A percentile compares a stretch with the other conserved stretches of the same genome.
Evolutionary conservation across 1,140 invertebrate species (phyloP).

Genomic region (Hyposmocoma kahamanoa): DNA sequence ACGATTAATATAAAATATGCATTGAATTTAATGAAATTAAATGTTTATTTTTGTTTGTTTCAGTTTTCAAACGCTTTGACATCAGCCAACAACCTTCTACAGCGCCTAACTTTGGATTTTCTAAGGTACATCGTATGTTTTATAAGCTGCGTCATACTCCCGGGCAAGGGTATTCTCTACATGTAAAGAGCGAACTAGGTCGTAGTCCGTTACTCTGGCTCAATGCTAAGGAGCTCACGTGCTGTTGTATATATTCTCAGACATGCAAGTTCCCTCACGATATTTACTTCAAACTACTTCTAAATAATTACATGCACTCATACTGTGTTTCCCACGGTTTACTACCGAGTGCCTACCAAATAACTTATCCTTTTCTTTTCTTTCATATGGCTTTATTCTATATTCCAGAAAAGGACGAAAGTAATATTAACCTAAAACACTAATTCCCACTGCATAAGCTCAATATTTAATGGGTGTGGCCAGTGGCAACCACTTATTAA

Average conservation of each 20-base stretch:
- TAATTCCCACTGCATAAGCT: slow-evolving; percentile 26
- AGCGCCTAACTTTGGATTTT: slow-evolving; percentile 94
- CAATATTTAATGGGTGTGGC: slow-evolving; percentile 48
- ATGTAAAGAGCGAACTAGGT: too few relatives aligned
- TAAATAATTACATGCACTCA: too few relatives aligned
- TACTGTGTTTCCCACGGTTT: slow-evolving; percentile 16
- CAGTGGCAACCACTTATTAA: slow-evolving; percentile 46
- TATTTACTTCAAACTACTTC: too few relatives aligned
- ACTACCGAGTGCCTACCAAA: too few relatives aligned
- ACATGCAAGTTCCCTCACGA: too few relatives aligned
- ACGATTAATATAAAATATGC: too few relatives aligned
- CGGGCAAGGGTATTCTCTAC: too few relatives aligned
- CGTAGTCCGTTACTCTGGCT: too few relatives aligned
- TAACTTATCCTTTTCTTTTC: slow-evolving; percentile 20
- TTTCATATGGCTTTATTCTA: too few relatives aligned
- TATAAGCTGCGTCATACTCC: too few relatives aligned
- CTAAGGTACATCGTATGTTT: slow-evolving; percentile 86
- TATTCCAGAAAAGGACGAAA: background rate
- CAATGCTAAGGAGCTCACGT: too few relatives aligned
- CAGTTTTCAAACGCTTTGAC: slow-evolving; percentile 92
- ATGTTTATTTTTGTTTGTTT: slow-evolving; percentile 40
- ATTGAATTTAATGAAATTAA: background rate
- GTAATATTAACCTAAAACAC: slow-evolving; percentile 1
- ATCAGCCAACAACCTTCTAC: slow-evolving; percentile 83
- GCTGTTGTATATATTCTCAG: too few relatives aligned